Base-by-base conservation (phyloP, 2,888 invertebrate species). In the Caenorhabditis imperialis region DNA sequence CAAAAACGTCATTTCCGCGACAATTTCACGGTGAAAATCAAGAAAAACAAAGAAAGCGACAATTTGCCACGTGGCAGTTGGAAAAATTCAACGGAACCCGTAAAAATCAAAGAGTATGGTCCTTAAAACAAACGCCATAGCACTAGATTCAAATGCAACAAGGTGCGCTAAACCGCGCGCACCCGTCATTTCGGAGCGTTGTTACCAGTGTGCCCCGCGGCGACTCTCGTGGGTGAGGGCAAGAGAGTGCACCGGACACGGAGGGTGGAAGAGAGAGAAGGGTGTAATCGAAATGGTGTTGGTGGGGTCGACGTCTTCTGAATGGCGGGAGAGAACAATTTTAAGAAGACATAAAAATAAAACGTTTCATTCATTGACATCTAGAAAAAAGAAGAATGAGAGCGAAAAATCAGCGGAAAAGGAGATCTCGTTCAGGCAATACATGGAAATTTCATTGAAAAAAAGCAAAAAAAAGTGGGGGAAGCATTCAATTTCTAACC, bases 381-480 rank as follows among this genome's bases (percentile, higher is more conserved):
- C 38, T 54, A 38, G 10, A 40, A n/a, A n/a, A n/a, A n/a, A n/a
- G n/a, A n/a, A n/a, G n/a, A n/a, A n/a, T n/a, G n/a, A n/a, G n/a
- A n/a, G n/a, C n/a, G n/a, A n/a, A n/a, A n/a, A n/a, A 35, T 27
- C 22, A 45, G 22, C 14, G 14, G 3, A 22, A 18, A 37, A 23
- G 48, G 27, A 16, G 30, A 27, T 48, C 50, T 40, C 53, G 58
- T 47, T 47, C 23, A 25, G 12, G n/a, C 18, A 48, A 55, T 50
- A 65, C 57, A 50, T 47, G 54, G 47, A 37, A 57, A 18, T 30
- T n/a, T n/a, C n/a, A n/a, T 25, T 37, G 18, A 35, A 60, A 30
- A 22, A 35, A 61, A 48, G 42, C 33, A 35, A 38, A 16, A 18
- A 22, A 54, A 33, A 22, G 3, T 5, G 27, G 8, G 25, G 7